phyloP scores from a whole-genome alignment of 1,140 invertebrate species.

The Drosophila bocqueti region DNA sequence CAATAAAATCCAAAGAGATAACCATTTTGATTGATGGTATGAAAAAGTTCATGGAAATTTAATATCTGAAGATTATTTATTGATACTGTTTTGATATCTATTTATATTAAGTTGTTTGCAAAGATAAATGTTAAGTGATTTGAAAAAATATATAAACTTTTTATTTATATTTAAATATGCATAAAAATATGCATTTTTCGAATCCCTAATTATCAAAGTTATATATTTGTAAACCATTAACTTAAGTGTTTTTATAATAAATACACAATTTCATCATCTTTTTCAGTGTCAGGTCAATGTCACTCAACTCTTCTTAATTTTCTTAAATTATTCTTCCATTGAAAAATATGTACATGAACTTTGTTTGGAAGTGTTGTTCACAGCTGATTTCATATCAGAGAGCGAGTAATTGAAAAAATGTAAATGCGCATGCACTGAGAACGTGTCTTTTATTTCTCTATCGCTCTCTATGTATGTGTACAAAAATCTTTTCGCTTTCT shows the following conservation, averaged over 20 bases:
- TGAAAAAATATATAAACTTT: no score
- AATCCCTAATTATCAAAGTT: neutral
- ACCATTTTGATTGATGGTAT: neutral
- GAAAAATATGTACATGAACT: neutral
- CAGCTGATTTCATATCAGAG: constrained; percentile 48
- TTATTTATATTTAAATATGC: neutral
- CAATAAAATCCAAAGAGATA: neutral
- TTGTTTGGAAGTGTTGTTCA: constrained; percentile 29
- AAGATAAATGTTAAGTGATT: neutral
- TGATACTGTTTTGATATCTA: neutral
- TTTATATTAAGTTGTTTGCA: neutral
- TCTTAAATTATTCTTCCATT: constrained; percentile 13
- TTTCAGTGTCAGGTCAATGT: constrained; percentile 22
- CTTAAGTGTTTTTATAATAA: neutral
- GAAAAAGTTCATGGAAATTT: neutral
- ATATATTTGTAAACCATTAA: neutral
- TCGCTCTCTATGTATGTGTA: neutral
- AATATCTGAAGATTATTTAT: no score
- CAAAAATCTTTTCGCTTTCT: constrained; percentile 10
- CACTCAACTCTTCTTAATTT: neutral
- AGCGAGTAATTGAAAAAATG: constrained; percentile 7
- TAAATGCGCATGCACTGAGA: constrained; percentile 20
- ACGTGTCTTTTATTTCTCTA: constrained; percentile 12
- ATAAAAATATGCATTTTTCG: no score
- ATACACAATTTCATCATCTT: neutral